phyloP scores from a whole-genome alignment of 2,888 invertebrate species.

The Ceraclea dissimilis region DNA sequence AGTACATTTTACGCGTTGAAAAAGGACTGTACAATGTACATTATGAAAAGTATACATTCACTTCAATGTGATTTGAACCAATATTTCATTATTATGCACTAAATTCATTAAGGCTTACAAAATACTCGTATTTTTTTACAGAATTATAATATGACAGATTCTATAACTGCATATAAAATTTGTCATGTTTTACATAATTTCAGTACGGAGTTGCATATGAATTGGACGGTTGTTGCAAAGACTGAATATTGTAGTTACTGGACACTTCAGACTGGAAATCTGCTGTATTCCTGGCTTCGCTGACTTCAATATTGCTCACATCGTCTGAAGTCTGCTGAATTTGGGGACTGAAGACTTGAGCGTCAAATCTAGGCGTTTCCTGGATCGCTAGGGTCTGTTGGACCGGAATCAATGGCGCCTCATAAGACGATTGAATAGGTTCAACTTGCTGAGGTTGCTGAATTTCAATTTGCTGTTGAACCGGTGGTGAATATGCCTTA shows the following conservation, averaged over 20 bases:
- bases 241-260: background rate
- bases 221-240: background rate
- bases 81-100: no score
- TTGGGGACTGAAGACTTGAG: background rate
- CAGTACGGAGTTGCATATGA: background rate
- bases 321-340: background rate
- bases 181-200: background rate
- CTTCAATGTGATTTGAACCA: no score
- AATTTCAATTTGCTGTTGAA: background rate
- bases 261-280: background rate
- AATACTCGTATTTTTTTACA: no score
- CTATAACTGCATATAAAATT: no score
- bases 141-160: no score
- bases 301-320: background rate
- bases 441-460: background rate
- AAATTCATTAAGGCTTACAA: no score
- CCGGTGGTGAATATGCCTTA: background rate
- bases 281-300: background rate
- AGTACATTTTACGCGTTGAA: no score
- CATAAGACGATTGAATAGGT: background rate
- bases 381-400: background rate
- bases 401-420: background rate
- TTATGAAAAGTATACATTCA: no score
- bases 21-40: no score
- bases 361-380: background rate